Evolutionary conservation across 2,888 invertebrate genomes (phyloP).

Genomic region (Torymus auratus): DNA sequence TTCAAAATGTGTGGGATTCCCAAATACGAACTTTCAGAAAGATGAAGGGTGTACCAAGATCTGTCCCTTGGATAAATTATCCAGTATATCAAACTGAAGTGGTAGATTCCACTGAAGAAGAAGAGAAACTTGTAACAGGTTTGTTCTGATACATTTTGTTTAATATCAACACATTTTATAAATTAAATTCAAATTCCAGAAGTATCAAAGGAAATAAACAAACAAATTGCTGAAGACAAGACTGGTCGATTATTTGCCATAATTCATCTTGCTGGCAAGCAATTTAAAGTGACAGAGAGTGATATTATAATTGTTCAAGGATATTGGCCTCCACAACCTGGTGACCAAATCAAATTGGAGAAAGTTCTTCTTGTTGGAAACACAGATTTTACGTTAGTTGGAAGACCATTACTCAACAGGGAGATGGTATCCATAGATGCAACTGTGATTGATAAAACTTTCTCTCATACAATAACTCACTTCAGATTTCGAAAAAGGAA

Average conservation of each 20-base stretch:
- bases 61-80: conserved; percentile 66
- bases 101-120: conserved; percentile 62
- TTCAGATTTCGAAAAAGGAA: conserved; percentile 88
- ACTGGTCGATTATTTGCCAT: conserved; percentile 88
- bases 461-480: conserved; percentile 87
- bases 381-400: conserved; percentile 88
- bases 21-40: conserved; percentile 47
- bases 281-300: conserved; percentile 90
- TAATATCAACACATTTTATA: not conserved
- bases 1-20: conserved; percentile 19
- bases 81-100: conserved; percentile 64
- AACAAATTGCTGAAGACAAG: conserved; percentile 78
- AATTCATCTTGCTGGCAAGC: conserved; percentile 88
- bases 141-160: not conserved
- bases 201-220: conserved; percentile 82
- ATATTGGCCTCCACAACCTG: conserved; percentile 88
- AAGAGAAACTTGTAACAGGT: conserved; percentile 67
- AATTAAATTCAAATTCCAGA: conserved; percentile 70
- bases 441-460: conserved; percentile 89
- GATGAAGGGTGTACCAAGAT: conserved; percentile 48
- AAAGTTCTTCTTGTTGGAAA: conserved; percentile 90
- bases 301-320: conserved; percentile 90
- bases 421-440: conserved; percentile 87
- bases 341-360: conserved; percentile 88
- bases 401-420: conserved; percentile 86